These are phyloP conservation scores for Premnoplex brunnescens DNA, from an alignment of 2,797 vertebrate genomes.

Conservation along the genomic window DNA sequence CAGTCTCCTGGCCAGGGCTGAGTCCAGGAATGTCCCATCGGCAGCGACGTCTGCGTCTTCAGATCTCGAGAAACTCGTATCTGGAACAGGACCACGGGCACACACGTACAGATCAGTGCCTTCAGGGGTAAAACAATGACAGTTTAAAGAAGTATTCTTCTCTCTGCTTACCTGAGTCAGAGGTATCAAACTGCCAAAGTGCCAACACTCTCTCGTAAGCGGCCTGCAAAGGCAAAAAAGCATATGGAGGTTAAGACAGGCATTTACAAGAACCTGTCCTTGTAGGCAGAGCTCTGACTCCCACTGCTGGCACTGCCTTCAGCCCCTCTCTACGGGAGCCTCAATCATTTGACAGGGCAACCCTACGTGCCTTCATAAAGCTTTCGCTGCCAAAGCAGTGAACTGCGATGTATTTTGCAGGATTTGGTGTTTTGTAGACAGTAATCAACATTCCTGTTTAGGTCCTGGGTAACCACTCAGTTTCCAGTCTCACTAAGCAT, in stretches of 20 bases:
- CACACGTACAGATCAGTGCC: background rate
- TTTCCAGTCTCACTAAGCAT: background rate
- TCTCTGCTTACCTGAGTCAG: constrained; percentile 45
- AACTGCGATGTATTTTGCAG: background rate
- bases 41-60: background rate
- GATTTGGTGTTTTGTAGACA: background rate
- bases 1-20: constrained; percentile 71
- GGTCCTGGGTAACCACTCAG: background rate
- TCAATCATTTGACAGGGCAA: background rate
- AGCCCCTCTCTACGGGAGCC: background rate
- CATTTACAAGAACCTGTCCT: background rate
- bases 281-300: background rate
- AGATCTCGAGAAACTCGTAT: background rate
- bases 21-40: constrained; percentile 70
- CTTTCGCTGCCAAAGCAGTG: background rate
- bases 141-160: background rate
- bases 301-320: background rate
- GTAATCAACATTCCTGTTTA: background rate
- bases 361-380: background rate
- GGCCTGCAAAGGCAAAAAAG: constrained; percentile 42
- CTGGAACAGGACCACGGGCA: background rate
- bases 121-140: fast-evolving
- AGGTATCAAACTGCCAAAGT: constrained; percentile 38
- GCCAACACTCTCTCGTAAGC: background rate
- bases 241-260: background rate